These are phyloP conservation scores for Apamea anceps DNA, from an alignment of 2,888 invertebrate genomes.

Conservation along the genomic window DNA sequence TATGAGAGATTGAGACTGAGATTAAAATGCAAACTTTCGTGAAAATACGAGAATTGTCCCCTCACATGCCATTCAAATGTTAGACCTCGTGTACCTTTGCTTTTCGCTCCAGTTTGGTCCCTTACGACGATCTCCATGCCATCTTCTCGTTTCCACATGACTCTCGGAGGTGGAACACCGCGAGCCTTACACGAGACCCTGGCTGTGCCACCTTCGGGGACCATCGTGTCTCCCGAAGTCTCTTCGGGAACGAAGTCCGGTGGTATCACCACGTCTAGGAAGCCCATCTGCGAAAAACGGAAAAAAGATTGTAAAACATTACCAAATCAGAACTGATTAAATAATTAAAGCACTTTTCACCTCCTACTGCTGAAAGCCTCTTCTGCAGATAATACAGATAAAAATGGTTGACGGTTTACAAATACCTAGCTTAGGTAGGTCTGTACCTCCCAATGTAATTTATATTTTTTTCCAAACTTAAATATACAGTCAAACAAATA, in stretches of 20 bases:
- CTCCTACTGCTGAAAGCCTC: background rate
- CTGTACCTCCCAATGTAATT: background rate
- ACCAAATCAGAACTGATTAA: background rate
- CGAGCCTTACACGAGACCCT: conserved; percentile 92
- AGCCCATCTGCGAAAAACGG: conserved; percentile 91
- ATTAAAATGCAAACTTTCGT: background rate
- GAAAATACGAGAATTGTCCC: background rate
- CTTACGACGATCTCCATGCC: conserved; percentile 93
- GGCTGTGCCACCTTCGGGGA: conserved; percentile 93
- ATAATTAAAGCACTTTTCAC: background rate
- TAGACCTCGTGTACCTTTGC: conserved; percentile 83
- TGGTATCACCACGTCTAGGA: conserved; percentile 94
- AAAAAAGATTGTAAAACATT: background rate
- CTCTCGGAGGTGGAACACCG: conserved; percentile 93
- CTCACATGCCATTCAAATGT: background rate
- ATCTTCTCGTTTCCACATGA: conserved; percentile 95
- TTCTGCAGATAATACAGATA: background rate
- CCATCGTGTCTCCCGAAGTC: conserved; percentile 95
- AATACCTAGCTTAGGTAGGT: background rate
- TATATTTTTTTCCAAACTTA: too few species aligned
- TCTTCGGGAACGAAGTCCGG: conserved; percentile 95
- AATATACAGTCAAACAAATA: background rate
- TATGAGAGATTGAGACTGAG: background rate
- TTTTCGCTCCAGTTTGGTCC: conserved; percentile 91
- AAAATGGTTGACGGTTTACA: background rate